phyloP scores from a whole-genome alignment of 2,797 vertebrate genomes.

The Pyrocephalus nanus region DNA sequence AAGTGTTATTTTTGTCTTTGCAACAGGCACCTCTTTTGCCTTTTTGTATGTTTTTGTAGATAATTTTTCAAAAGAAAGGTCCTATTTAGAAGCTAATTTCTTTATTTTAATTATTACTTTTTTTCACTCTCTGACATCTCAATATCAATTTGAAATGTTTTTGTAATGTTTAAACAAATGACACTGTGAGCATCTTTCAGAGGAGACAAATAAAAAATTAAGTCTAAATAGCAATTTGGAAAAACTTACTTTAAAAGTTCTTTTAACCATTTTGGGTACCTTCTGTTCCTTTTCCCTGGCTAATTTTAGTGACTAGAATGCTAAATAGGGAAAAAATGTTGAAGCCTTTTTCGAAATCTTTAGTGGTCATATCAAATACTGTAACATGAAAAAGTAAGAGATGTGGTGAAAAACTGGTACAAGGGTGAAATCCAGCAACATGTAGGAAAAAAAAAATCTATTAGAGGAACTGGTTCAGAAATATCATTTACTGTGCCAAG shows the following conservation, averaged over 20 bases:
- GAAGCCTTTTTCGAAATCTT: background rate
- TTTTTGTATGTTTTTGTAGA: background rate
- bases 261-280: background rate
- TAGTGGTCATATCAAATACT: background rate
- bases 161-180: background rate
- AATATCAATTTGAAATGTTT: background rate
- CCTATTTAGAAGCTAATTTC: background rate
- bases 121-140: background rate
- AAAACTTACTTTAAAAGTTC: background rate
- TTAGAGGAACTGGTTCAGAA: conserved; percentile 28
- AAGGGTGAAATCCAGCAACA: conserved; percentile 4
- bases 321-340: background rate
- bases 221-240: background rate
- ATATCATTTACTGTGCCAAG: conserved; percentile 60
- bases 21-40: background rate
- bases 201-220: background rate
- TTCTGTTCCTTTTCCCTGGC: background rate
- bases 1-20: background rate
- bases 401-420: background rate
- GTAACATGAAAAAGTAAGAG: background rate
- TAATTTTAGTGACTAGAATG: background rate
- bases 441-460: conserved; percentile 37
- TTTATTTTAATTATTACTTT: background rate
- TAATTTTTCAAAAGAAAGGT: background rate
- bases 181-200: background rate